Base-by-base conservation (phyloP, 2,888 invertebrate genomes). In the Liopterus haemorrhoidalis region DNA sequence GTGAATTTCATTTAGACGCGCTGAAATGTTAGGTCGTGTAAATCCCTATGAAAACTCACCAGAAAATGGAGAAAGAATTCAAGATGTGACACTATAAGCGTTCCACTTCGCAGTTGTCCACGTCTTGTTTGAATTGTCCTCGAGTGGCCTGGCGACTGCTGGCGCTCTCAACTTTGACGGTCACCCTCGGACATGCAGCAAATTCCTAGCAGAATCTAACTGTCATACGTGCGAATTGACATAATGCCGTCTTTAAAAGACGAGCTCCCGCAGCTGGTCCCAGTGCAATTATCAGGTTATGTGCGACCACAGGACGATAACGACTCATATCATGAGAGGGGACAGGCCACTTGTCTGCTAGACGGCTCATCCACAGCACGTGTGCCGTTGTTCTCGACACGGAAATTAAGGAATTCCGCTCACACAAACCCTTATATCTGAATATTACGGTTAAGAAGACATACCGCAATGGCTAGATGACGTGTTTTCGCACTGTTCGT, bases 401-500 rank as follows among this genome's bases (percentile, higher is more conserved):
- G n/a, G 37, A 44, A 44, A 44, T 44, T 44, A 44, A 44, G 44
- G 38, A 44, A 44, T 44, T 38, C 37, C 38, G 37, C 37, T 30
- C 31, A 31, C 44, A 38, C 30, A 14, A 27, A 11, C 3, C 35
- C 39, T n/a, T 18, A n/a, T n/a, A n/a, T n/a, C n/a, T n/a, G n/a
- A n/a, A n/a, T 14, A 28, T 12, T 8, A 14, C 12, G 15, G 12
- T 28, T 28, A 28, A 28, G 15, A 6, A 28, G 28, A 11, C 28
- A 14, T 4, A 5, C 12, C 3, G 11, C 15, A 14, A 14, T 28
- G 28, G 28, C 15, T 28, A 14, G 15, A 14, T 28, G 9, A 28
- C 3, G 28, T 15, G 9, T 28, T 6, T 9, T 14, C 11, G n/a
- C 25, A n/a, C 25, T 25, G 25, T 24, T 36, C 8, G 20, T 8